Conservation (phyloP, 2,113 vertebrate species). For the Struthidea cinerea region DNA sequence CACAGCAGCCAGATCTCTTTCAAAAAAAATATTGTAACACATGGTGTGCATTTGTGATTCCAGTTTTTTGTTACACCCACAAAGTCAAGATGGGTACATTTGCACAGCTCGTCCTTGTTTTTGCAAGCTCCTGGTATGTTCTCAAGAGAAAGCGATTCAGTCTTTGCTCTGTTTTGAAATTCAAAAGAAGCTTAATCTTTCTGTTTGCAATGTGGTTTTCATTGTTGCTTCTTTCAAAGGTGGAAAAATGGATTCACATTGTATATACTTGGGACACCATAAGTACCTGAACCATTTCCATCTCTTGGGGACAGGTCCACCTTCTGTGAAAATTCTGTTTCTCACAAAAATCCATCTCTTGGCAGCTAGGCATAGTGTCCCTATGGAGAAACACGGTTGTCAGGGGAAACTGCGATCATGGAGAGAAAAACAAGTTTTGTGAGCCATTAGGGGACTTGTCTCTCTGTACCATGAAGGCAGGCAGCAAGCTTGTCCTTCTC, state of each 20-base stretch:
- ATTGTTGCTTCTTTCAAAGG: not conserved
- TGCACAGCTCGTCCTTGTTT: not conserved
- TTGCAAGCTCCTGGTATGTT: not conserved
- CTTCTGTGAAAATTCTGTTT: not conserved
- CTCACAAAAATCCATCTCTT: not conserved
- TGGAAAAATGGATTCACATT: not conserved
- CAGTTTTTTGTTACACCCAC: not conserved
- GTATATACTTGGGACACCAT: not conserved
- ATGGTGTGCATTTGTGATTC: not conserved
- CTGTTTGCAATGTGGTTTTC: not conserved
- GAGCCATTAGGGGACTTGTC: not conserved
- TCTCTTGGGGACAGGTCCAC: not conserved
- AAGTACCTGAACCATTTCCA: not conserved
- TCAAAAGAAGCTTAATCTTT: not conserved
- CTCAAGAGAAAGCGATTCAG: not conserved
- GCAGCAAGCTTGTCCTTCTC: not conserved
- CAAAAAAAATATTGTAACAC: not conserved
- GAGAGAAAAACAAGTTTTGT: not conserved
- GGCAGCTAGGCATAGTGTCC: not conserved
- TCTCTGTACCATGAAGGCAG: not conserved
- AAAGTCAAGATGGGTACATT: not conserved
- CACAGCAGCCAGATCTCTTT: not conserved
- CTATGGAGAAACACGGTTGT: not conserved
- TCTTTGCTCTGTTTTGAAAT: conserved; percentile 9
- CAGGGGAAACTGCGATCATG: not conserved